Percentiles rank a stretch among this genome's conserved stretches.
Evolutionary conservation across 2,888 invertebrate species (phyloP).

Genomic region (Acanthosepion lycidas): DNA sequence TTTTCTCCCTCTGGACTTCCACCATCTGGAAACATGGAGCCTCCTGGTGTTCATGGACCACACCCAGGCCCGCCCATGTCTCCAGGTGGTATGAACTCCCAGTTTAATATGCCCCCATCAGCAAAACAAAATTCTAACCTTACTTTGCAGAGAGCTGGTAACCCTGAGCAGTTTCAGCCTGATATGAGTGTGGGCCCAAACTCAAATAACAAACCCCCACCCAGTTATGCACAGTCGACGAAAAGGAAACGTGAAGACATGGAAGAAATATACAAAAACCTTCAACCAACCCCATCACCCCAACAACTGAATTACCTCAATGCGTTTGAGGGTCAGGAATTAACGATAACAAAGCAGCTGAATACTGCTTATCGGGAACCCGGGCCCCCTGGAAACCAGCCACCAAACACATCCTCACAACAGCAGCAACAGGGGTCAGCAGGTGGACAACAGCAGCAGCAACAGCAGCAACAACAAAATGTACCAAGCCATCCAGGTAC

Average conservation of each 20-base stretch:
- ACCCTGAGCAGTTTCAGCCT: conserved; percentile 72
- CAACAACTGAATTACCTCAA: conserved; percentile 96
- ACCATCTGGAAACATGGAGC: conserved; percentile 47
- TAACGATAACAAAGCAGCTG: conserved; percentile 96
- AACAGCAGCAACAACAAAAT: conserved; percentile 38
- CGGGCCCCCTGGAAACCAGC: conserved; percentile 58
- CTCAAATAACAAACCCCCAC: conserved; percentile 70
- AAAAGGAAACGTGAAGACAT: conserved; percentile 70
- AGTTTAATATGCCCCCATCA: conserved; percentile 55
- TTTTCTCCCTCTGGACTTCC: conserved; percentile 55
- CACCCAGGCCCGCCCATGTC: conserved; percentile 50
- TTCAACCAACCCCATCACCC: conserved; percentile 90
- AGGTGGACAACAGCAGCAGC: neutral
- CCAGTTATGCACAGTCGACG: conserved; percentile 73
- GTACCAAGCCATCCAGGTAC: neutral
- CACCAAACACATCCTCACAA: conserved; percentile 49
- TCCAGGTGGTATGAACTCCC: conserved; percentile 54
- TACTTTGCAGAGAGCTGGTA: conserved; percentile 70
- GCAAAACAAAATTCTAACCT: conserved; percentile 61
- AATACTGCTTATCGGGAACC: conserved; percentile 82
- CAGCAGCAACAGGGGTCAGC: conserved; percentile 40
- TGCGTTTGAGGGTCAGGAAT: conserved; percentile 95
- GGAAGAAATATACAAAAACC: conserved; percentile 83
- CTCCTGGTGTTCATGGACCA: conserved; percentile 38
- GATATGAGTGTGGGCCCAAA: conserved; percentile 56